Conservation (phyloP, 2,113 vertebrate species). For the Tursiops truncatus region DNA sequence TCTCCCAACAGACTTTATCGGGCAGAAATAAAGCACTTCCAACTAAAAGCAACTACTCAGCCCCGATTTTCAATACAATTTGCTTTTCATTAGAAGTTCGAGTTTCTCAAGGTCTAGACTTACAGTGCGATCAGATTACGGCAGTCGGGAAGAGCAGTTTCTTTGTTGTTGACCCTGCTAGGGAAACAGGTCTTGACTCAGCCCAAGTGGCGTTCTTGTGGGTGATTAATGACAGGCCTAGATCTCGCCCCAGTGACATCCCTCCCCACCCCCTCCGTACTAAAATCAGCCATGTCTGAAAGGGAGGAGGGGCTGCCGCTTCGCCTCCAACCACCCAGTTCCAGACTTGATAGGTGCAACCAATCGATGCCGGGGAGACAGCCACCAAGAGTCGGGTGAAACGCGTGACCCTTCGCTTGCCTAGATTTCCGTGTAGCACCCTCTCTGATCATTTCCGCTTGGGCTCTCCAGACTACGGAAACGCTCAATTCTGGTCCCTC, state of each 20-base stretch:
- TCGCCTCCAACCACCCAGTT: conserved; percentile 50
- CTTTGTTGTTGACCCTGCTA: conserved; percentile 82
- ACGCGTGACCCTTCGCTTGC: background rate
- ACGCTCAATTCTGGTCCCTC: background rate
- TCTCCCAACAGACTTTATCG: background rate
- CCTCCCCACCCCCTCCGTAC: conserved; percentile 44
- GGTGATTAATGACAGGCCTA: conserved; percentile 85
- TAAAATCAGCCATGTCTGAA: conserved; percentile 54
- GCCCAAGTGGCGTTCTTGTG: conserved; percentile 77
- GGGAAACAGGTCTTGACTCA: conserved; percentile 76
- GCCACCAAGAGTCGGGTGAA: background rate
- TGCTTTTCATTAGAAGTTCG: conserved; percentile 53
- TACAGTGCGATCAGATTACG: conserved; percentile 26
- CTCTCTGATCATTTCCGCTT: conserved; percentile 59
- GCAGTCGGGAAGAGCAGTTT: conserved; percentile 55
- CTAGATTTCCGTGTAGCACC: background rate
- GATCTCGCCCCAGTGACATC: conserved; percentile 71
- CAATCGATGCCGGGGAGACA: conserved; percentile 3
- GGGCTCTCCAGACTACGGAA: conserved; percentile 9
- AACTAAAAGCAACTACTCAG: conserved; percentile 7
- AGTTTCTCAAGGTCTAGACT: conserved; percentile 29
- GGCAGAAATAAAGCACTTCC: conserved; percentile 25
- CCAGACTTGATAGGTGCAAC: conserved; percentile 72
- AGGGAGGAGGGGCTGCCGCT: conserved; percentile 69
- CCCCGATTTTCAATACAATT: conserved; percentile 4